Conservation (phyloP, 2,888 invertebrate species). For the Leptothorax acervorum region DNA sequence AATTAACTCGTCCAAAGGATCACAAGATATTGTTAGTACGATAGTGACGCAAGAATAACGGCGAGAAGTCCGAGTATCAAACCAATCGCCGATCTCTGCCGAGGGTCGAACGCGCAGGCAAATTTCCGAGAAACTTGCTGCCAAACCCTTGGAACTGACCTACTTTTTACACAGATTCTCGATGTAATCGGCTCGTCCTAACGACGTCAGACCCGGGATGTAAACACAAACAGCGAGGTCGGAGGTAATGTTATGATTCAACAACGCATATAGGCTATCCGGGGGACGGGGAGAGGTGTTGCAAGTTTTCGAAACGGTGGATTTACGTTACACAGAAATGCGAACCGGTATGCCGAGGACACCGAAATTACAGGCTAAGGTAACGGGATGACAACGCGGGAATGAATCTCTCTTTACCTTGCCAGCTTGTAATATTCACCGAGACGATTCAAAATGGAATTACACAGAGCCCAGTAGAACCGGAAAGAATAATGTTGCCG, state of each 20-base stretch:
- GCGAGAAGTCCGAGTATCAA: not conserved
- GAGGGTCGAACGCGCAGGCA: too few relatives aligned
- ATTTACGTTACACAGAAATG: not conserved
- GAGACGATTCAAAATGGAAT: not conserved
- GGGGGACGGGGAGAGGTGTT: not conserved
- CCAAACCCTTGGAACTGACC: not conserved
- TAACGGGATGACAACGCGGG: not conserved
- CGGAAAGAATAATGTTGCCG: conserved; percentile 49
- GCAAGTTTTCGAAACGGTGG: not conserved
- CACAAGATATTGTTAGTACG: not conserved
- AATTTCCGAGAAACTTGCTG: not conserved
- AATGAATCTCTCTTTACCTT: not conserved
- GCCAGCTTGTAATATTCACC: not conserved
- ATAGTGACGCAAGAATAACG: not conserved
- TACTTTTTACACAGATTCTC: not conserved
- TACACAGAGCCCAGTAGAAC: conserved; percentile 7
- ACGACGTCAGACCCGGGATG: not conserved
- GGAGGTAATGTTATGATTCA: not conserved
- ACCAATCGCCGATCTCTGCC: not conserved
- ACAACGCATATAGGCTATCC: not conserved
- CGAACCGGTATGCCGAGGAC: not conserved
- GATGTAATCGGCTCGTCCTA: not conserved
- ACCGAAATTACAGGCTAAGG: not conserved
- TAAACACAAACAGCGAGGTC: conserved; percentile 1
- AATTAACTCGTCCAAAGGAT: not conserved